Evolutionary conservation across 2,113 vertebrate species (phyloP).

Genomic region (Papio anubis): DNA sequence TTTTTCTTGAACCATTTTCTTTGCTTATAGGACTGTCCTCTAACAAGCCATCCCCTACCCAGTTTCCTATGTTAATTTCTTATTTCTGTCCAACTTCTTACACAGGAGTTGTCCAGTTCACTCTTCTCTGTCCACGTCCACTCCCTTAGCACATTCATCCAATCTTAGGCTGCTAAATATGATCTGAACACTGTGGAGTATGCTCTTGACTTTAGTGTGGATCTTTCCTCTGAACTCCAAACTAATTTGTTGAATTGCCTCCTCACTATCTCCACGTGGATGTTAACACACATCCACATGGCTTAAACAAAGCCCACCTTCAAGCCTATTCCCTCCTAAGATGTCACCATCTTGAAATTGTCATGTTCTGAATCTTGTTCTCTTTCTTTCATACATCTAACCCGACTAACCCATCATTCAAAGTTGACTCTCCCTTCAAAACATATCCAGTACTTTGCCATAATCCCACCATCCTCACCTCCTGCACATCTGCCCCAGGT

Average conservation of each 20-base stretch:
- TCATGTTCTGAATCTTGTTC: neutral
- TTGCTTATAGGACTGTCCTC: neutral
- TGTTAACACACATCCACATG: neutral
- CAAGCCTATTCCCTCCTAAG: neutral
- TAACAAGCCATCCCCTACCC: neutral
- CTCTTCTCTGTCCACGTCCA: neutral
- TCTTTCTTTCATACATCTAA: neutral
- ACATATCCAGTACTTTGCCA: neutral
- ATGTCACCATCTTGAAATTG: neutral
- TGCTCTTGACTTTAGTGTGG: neutral
- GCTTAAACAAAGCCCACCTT: neutral
- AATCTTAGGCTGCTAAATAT: neutral
- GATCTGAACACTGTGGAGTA: neutral
- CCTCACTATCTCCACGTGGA: neutral
- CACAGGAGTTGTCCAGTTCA: neutral
- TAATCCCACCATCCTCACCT: neutral
- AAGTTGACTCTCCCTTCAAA: neutral
- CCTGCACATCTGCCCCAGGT: accelerated
- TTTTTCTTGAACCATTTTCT: neutral
- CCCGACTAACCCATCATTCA: neutral
- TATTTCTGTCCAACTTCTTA: neutral
- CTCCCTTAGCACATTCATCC: neutral
- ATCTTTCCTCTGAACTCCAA: neutral
- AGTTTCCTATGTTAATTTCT: neutral
- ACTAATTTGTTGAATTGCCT: neutral